These are phyloP conservation scores for Alethe castanea DNA, from an alignment of 2,113 vertebrate genomes.

Conservation along the genomic window DNA sequence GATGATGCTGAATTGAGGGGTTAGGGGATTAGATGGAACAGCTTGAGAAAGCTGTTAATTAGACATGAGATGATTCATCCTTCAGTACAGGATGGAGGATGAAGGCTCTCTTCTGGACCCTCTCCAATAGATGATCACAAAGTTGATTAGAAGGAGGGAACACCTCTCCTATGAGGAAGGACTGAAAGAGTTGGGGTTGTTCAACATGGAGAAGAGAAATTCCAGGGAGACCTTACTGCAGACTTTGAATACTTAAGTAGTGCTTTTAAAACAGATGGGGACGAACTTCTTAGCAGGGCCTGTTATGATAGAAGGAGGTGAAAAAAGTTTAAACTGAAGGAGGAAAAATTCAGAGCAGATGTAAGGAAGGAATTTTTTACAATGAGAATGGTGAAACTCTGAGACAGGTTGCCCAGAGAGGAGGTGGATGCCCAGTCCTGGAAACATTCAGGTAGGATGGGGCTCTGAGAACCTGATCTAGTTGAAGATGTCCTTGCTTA, in stretches of 20 bases:
- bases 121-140: not conserved
- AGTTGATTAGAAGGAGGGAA: not conserved
- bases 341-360: not conserved
- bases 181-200: not conserved
- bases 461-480: not conserved
- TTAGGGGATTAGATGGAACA: not conserved
- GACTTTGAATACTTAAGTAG: not conserved
- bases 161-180: not conserved
- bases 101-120: not conserved
- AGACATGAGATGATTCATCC: not conserved
- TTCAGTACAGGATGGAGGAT: not conserved
- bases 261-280: not conserved
- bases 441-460: not conserved
- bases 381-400: not conserved
- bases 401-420: not conserved
- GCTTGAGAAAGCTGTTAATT: not conserved
- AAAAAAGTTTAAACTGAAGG: not conserved
- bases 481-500: not conserved
- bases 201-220: not conserved
- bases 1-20: not conserved
- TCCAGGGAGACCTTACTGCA: not conserved
- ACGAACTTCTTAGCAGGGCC: not conserved
- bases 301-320: not conserved
- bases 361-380: not conserved
- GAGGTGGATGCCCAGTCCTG: not conserved